Base-by-base conservation (phyloP, 2,113 vertebrate genomes). In the Halcyon malimbica region DNA sequence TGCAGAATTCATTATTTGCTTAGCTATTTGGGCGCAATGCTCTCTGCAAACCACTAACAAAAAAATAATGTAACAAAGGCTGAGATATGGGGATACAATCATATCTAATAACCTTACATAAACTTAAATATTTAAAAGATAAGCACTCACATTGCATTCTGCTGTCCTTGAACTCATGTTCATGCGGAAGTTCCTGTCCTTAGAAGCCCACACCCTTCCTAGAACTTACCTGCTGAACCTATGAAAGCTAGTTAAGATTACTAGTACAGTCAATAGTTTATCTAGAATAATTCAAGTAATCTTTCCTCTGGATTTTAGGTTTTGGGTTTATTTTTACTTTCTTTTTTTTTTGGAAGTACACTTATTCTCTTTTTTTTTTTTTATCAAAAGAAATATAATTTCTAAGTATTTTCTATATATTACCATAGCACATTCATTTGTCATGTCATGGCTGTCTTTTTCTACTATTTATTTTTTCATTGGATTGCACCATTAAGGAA, bases 111-210 rank as follows among this genome's bases (percentile, higher is more conserved):
- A 83, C 7, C 89, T 93, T 41, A 70, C 11, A 60, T 29, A 31
- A 86, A 10, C 23, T 26, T 24, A 75, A 88, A 60, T 63, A 75
- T 29, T 75, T 75, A 41, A 33, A 78, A 85, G 51, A 70, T 28
- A 89, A 76, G 28, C 35, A 65, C 25, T 54, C 28, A 79, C 54
- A 89, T 33, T 80, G 31, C 37, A 53, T 68, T 67, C 33, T 0
- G 0, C 73, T 44, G 42, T 37, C n/a, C 57, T 68, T 77, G n/a
- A 92, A 83, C 73, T 80, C 59, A 35, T 4, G 10, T 7, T 83
- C 53, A 35, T 20, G 24, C 0, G 0, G 18, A 92, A 68, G 31
- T 33, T 68, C 24, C 10, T 21, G 24, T 25, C 44, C 74, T 48
- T 13, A 28, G 21, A 85, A 74, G 70, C n/a, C 65, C 70, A 79